These are phyloP conservation scores for Anthoscopus minutus DNA, from an alignment of 2,113 vertebrate genomes.

Conservation along the genomic window DNA sequence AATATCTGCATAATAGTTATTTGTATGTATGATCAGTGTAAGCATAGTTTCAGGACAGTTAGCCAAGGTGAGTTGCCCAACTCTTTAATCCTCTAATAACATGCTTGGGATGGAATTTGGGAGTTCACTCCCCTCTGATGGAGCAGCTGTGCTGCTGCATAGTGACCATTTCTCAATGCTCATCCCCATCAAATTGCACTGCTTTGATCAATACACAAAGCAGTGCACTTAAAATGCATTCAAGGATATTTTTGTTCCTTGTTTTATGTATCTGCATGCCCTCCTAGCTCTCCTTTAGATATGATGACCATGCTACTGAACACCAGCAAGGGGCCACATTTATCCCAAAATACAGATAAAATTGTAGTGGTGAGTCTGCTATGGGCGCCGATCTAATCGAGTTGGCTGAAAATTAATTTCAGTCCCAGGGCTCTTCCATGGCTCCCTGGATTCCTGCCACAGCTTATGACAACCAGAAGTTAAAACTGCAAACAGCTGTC, in stretches of 20 bases:
- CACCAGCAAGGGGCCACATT: background rate
- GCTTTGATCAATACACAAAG: background rate
- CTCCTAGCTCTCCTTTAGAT: background rate
- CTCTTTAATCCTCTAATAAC: constrained; percentile 15
- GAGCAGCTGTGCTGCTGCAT: background rate
- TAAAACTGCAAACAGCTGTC: constrained; percentile 18
- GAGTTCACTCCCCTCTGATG: background rate
- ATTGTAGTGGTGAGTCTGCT: background rate
- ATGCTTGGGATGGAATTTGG: background rate
- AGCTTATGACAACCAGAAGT: background rate
- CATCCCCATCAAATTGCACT: background rate
- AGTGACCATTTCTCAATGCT: background rate
- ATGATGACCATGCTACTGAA: background rate
- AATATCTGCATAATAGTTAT: background rate
- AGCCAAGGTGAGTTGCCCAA: background rate
- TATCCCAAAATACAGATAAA: background rate
- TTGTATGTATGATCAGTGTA: background rate
- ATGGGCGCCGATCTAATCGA: fast-evolving
- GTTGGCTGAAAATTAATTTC: background rate
- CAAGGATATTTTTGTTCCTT: background rate
- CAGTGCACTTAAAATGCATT: background rate
- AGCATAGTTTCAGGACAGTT: constrained; percentile 3
- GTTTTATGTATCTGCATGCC: background rate
- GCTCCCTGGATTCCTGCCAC: background rate
- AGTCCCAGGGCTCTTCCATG: background rate